phyloP scores from a whole-genome alignment of 2,888 invertebrate genomes.

The Scotopteryx bipunctaria region DNA sequence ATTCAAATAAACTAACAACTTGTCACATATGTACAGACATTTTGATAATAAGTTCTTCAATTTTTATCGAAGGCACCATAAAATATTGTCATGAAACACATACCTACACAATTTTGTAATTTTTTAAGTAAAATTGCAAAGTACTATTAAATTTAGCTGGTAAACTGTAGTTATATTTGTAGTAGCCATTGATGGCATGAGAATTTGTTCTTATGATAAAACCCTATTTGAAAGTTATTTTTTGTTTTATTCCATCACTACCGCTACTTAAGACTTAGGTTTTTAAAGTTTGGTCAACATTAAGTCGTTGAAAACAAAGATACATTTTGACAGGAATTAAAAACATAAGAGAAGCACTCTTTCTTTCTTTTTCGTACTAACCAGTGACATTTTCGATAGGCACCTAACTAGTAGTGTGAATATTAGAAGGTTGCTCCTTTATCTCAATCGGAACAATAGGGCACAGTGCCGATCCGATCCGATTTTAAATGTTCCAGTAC shows the following conservation, averaged over 20 bases:
- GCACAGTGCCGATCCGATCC: no score
- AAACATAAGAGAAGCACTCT: no score
- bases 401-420: no score
- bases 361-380: no score
- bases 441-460: no score
- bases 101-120: conserved; percentile 62
- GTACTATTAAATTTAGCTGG: conserved; percentile 47
- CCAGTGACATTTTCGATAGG: no score
- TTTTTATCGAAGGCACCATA: conserved; percentile 16
- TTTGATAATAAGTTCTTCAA: conserved; percentile 12
- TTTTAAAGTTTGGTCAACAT: no score
- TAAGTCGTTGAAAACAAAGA: no score
- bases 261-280: background rate
- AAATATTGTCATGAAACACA: conserved; percentile 18
- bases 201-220: conserved; percentile 46
- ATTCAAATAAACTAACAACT: background rate
- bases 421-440: no score
- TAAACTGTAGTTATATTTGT: conserved; percentile 28
- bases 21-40: background rate
- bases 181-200: conserved; percentile 38
- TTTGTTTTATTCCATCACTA: conserved; percentile 29
- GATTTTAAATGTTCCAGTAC: no score
- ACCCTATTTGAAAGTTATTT: conserved; percentile 32
- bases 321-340: no score
- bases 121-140: conserved; percentile 73